Evolutionary conservation across 2,888 invertebrate genomes (phyloP).

Genomic region (Drosophila emarginata): DNA sequence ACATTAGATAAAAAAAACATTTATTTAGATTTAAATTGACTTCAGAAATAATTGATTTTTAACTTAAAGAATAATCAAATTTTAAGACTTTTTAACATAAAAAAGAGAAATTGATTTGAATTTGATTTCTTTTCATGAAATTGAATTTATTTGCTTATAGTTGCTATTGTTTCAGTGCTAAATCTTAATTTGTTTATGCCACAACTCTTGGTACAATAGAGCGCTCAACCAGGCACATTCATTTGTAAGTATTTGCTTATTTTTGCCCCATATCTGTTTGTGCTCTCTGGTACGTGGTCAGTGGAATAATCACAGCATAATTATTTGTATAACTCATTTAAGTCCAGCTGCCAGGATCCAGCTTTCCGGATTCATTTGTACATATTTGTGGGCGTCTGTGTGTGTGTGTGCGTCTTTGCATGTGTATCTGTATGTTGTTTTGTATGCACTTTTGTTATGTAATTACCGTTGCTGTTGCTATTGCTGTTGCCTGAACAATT

Average conservation of each 20-base stretch:
- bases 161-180: not conserved
- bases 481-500: not conserved
- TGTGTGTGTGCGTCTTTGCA: not conserved
- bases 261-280: conserved; percentile 9
- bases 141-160: not conserved
- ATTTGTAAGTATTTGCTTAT: conserved; percentile 9
- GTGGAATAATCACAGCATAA: conserved; percentile 57
- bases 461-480: conserved; percentile 55
- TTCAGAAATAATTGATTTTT: not conserved
- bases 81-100: too few species aligned
- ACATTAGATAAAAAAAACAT: too few species aligned
- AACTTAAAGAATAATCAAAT: not conserved
- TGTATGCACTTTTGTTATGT: conserved; percentile 62
- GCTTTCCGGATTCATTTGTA: conserved; percentile 34
- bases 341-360: conserved; percentile 30
- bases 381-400: conserved; percentile 18
- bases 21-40: too few species aligned
- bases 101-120: too few species aligned
- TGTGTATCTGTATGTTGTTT: conserved; percentile 16
- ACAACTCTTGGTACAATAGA: not conserved
- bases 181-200: not conserved
- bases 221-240: conserved; percentile 1
- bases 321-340: conserved; percentile 63
- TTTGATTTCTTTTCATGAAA: not conserved
- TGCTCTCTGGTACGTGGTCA: conserved; percentile 32